These are phyloP conservation scores for Sus scrofa DNA, from an alignment of 2,113 vertebrate genomes.

Conservation along the genomic window DNA sequence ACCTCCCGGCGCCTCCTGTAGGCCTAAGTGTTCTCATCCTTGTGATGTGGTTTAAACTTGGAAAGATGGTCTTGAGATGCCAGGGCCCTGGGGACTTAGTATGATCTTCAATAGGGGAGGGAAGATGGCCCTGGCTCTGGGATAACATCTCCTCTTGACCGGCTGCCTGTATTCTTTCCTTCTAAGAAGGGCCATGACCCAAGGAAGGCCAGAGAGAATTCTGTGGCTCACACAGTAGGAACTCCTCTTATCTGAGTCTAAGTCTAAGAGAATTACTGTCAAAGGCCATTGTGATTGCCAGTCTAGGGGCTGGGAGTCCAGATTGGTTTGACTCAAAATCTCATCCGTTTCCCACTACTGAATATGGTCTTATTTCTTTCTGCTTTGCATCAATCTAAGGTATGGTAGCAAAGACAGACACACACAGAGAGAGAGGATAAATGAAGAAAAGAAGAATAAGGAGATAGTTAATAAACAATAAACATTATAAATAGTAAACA, in stretches of 20 bases:
- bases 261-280: not conserved
- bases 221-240: not conserved
- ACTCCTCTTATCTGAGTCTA: not conserved
- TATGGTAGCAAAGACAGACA: not conserved
- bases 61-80: not conserved
- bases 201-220: not conserved
- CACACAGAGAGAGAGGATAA: not conserved
- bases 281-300: not conserved
- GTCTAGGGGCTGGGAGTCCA: not conserved
- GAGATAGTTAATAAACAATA: not conserved
- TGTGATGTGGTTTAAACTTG: not conserved
- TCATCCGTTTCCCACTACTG: not conserved
- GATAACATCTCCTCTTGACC: not conserved
- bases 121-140: not conserved
- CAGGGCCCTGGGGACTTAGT: not conserved
- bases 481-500: not conserved
- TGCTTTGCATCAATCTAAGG: not conserved
- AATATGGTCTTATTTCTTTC: not conserved
- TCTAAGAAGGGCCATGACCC: not conserved
- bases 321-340: not conserved
- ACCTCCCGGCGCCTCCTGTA: not conserved
- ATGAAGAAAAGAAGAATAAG: not conserved
- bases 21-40: not conserved
- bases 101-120: not conserved
- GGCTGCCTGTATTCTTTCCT: not conserved